These are phyloP conservation scores for Potorous gilbertii DNA, from an alignment of 2,797 vertebrate genomes.

Conservation along the genomic window DNA sequence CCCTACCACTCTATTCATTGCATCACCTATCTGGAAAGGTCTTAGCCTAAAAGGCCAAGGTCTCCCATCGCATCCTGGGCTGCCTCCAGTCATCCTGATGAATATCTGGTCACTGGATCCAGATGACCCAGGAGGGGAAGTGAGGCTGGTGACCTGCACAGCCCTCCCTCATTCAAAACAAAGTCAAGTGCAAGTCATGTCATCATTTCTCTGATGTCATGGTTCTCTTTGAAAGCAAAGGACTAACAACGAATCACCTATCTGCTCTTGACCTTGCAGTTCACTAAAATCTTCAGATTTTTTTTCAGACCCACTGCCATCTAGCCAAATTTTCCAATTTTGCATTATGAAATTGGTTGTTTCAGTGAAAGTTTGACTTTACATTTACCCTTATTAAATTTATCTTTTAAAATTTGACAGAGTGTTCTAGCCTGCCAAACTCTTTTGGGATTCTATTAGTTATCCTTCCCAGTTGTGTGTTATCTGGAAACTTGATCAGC, in stretches of 20 bases:
- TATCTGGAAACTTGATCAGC: not conserved
- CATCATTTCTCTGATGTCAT: too few species aligned
- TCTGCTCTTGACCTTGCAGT: not conserved
- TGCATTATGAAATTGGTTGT: not conserved
- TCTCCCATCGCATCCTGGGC: too few species aligned
- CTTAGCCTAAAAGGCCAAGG: too few species aligned
- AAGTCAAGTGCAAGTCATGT: too few species aligned
- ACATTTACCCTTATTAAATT: not conserved
- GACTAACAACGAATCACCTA: too few species aligned
- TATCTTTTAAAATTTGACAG: not conserved
- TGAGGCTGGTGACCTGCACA: too few species aligned
- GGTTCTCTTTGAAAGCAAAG: too few species aligned
- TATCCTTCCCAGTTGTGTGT: not conserved
- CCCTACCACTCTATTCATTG: not conserved
- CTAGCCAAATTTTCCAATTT: not conserved
- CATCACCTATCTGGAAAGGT: not conserved
- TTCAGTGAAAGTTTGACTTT: not conserved
- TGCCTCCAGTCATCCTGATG: too few species aligned
- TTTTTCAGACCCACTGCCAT: not conserved
- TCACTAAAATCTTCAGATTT: not conserved
- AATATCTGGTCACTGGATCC: too few species aligned
- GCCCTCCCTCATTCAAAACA: too few species aligned
- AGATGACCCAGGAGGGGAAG: too few species aligned
- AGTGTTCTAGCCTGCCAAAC: not conserved
- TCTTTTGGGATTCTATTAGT: not conserved